Conservation (phyloP, 2,797 vertebrate species). For the Hemibagrus guttatus region DNA sequence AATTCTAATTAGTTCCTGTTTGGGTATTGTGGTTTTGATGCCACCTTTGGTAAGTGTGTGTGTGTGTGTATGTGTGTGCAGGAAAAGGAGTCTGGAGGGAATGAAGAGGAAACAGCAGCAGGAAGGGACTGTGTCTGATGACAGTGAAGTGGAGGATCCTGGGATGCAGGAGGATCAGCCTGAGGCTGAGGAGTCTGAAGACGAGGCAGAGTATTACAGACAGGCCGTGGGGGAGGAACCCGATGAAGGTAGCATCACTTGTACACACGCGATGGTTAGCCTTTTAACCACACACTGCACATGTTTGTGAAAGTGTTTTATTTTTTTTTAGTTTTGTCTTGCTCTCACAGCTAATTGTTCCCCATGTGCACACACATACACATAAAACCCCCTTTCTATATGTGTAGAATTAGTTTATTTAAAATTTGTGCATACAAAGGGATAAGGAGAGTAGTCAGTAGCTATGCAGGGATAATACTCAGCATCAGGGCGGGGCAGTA, state of each 20-base stretch:
- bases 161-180: constrained; percentile 68
- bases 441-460: not conserved
- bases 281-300: not conserved
- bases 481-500: not conserved
- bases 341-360: too few relatives aligned
- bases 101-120: constrained; percentile 75
- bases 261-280: too few relatives aligned
- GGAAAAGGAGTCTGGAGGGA: constrained; percentile 84
- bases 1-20: not conserved
- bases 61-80: constrained; percentile 53
- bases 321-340: not conserved
- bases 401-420: not conserved
- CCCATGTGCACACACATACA: too few relatives aligned
- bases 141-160: constrained; percentile 87
- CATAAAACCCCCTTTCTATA: not conserved
- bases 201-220: constrained; percentile 88
- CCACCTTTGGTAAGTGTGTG: too few relatives aligned
- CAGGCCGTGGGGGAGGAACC: constrained; percentile 89
- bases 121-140: constrained; percentile 58
- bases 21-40: not conserved
- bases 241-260: constrained; percentile 76
- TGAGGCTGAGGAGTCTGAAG: constrained; percentile 71
- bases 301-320: not conserved
- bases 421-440: not conserved
- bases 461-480: not conserved